Evolutionary conservation across 2,113 vertebrate genomes (phyloP).

Genomic region (Python bivittatus): DNA sequence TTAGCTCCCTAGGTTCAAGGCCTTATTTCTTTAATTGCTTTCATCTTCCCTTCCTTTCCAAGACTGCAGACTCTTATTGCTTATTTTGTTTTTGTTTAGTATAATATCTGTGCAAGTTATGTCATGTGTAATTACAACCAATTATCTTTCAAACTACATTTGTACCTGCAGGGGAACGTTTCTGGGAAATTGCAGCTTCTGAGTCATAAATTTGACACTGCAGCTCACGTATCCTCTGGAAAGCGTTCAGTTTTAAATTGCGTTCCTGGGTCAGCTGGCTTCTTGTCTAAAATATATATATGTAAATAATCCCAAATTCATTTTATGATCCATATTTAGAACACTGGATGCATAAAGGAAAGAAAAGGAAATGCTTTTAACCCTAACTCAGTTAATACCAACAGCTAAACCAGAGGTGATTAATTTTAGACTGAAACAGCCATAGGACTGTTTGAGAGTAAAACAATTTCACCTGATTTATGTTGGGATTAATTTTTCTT

Average conservation of each 20-base stretch:
- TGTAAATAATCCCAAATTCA: neutral
- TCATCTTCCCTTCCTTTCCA: neutral
- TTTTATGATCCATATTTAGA: neutral
- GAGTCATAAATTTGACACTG: conserved; percentile 63
- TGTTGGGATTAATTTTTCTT: neutral
- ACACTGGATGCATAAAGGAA: neutral
- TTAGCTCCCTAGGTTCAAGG: too few species aligned
- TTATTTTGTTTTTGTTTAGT: neutral
- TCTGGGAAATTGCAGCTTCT: conserved; percentile 49
- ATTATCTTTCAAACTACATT: neutral
- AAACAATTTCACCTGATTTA: neutral
- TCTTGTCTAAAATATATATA: conserved; percentile 60
- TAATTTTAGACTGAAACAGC: neutral
- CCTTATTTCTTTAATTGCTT: neutral
- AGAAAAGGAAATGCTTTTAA: neutral
- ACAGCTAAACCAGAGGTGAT: neutral
- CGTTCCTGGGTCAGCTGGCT: conserved; percentile 71
- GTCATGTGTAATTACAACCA: neutral
- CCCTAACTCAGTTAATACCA: neutral
- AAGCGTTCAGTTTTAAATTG: conserved; percentile 75
- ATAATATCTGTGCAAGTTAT: neutral
- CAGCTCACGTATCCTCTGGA: conserved; percentile 73
- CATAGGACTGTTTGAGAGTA: neutral
- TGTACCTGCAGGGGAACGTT: conserved; percentile 59
- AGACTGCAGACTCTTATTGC: neutral